Evolutionary conservation across 2,888 invertebrate species (phyloP).

Genomic region (Sarcophaga rosellei): DNA sequence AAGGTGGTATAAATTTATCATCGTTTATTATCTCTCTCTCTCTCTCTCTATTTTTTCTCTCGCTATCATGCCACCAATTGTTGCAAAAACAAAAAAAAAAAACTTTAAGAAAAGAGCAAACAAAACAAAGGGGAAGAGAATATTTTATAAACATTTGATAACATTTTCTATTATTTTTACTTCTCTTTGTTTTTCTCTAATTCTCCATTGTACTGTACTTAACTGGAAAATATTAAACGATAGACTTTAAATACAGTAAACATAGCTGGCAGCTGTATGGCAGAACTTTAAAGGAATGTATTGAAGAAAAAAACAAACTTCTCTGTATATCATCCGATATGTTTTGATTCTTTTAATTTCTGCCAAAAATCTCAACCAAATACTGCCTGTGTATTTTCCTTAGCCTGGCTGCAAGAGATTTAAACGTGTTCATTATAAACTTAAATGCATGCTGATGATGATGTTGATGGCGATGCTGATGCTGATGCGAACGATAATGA

Average conservation of each 20-base stretch:
- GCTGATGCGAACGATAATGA: constrained; percentile 50
- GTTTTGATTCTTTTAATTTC: constrained; percentile 11
- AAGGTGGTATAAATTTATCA: constrained; percentile 46
- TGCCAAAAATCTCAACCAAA: background rate
- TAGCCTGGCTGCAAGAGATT: constrained; percentile 29
- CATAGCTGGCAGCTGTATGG: background rate
- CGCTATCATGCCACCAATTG: background rate
- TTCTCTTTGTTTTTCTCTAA: constrained; percentile 4
- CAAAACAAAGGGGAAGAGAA: background rate
- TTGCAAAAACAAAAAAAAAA: too few relatives aligned
- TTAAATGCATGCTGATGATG: constrained; percentile 35
- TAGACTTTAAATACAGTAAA: background rate
- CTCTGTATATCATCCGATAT: too few relatives aligned
- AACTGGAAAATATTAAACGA: constrained; percentile 11
- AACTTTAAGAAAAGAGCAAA: too few relatives aligned
- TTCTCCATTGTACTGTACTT: background rate
- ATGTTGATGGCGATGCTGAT: constrained; percentile 52
- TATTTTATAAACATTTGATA: constrained; percentile 34
- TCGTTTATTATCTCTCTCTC: background rate
- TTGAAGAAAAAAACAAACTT: background rate
- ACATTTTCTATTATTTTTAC: constrained; percentile 37
- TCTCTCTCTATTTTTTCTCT: background rate
- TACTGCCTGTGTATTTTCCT: background rate
- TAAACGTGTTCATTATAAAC: background rate
- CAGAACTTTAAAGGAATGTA: constrained; percentile 22